Evolutionary conservation across 2,888 invertebrate genomes (phyloP).

Genomic region (Carpatolechia fugitivella): DNA sequence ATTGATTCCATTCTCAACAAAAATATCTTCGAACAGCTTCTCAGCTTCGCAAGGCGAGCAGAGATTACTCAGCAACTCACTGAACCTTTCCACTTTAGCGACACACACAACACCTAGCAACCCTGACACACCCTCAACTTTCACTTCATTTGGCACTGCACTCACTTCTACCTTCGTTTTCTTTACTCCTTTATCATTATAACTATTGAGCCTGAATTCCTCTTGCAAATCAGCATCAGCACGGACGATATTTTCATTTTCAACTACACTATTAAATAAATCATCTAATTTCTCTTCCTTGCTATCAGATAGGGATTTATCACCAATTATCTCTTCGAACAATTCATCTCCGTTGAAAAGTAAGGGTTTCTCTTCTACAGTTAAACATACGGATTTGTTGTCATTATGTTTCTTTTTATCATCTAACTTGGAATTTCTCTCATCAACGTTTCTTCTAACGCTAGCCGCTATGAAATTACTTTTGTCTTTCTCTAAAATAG

Average conservation of each 20-base stretch:
- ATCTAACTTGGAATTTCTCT: slow-evolving; percentile 47
- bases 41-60: slow-evolving; percentile 73
- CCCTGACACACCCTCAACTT: slow-evolving; percentile 51
- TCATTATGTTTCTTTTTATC: slow-evolving; percentile 43
- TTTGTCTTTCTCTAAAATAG: slow-evolving; percentile 74
- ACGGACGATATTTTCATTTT: slow-evolving; percentile 23
- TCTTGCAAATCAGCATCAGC: slow-evolving; percentile 17
- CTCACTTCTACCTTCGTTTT: slow-evolving; percentile 45
- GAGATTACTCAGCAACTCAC: slow-evolving; percentile 74
- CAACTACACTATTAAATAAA: slow-evolving; percentile 61
- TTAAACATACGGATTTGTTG: slow-evolving; percentile 40
- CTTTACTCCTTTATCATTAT: too few relatives aligned
- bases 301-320: slow-evolving; percentile 48
- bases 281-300: slow-evolving; percentile 62
- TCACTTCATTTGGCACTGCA: slow-evolving; percentile 67
- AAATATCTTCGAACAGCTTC: slow-evolving; percentile 67
- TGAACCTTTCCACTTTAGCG: slow-evolving; percentile 73
- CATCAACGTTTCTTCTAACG: slow-evolving; percentile 57
- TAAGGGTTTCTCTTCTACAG: slow-evolving; percentile 35
- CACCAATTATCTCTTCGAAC: slow-evolving; percentile 59
- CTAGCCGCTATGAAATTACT: slow-evolving; percentile 64
- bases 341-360: slow-evolving; percentile 57
- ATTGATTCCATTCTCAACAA: slow-evolving; percentile 66
- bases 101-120: slow-evolving; percentile 72
- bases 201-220: slow-evolving; percentile 44